Base-by-base conservation (phyloP, 2,113 vertebrate genomes). In the Catharus minimus region DNA sequence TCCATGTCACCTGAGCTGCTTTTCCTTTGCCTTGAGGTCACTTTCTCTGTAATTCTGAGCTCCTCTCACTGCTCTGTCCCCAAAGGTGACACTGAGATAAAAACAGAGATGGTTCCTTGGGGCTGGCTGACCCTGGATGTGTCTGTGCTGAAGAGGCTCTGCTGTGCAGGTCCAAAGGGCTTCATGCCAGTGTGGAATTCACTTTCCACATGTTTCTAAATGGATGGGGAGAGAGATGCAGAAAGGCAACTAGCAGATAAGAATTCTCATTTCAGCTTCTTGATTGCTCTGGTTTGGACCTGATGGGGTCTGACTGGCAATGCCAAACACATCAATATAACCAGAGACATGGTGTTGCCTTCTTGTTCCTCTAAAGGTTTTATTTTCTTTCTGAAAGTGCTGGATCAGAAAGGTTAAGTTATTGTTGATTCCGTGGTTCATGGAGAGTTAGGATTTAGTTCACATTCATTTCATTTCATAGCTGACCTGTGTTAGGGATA, bases 361-460 rank as follows among this genome's bases (percentile, higher is more conserved):
- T 39, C 44, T 69, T 71, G 44, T 77, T 93, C 86, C 56, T 77
- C 36, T 73, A 49, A 72, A 82, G 46, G 32, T 82, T 85, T 79
- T 33, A 4, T 72, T 93, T 82, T 60, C 44, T 95, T 90, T 62
- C 39, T 5, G 30, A 7, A 85, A 94, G 32, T 39, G 22, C 74
- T 89, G n/a, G 50, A 33, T 88, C 44, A 83, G 88, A 82, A 82
- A 88, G 72, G 79, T 82, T 82, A 91, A 85, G 15, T 58, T 76
- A 23, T 28, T 82, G 50, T 73, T 88, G 79, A 82, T 89, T 89
- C 61, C 38, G 7, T 47, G 27, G 44, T 47, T 78, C 36, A 17
- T 47, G 61, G 33, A 75, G 79, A 23, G 27, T 57, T 67, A 86
- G 36, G 60, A 74, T 88, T 81, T 82, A 57, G 41, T 74, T 92